phyloP scores from a whole-genome alignment of 2,113 vertebrate genomes.

The Balaeniceps rex region DNA sequence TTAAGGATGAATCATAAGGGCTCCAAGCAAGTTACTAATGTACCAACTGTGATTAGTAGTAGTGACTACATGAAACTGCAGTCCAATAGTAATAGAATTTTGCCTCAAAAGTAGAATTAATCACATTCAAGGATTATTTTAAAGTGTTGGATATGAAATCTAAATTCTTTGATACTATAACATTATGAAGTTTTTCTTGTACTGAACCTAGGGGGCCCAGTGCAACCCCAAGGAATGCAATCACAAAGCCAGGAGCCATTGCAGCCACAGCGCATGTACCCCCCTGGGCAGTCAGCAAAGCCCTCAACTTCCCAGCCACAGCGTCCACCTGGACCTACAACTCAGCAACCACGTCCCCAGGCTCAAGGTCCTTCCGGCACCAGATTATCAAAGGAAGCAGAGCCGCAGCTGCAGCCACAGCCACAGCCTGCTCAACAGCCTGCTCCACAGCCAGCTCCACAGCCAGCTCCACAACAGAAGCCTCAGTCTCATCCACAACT shows the following conservation, averaged over 20 bases:
- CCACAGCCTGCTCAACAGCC: conserved; percentile 69
- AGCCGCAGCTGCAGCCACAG: conserved; percentile 78
- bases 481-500: conserved; percentile 92
- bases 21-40: not conserved
- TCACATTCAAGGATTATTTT: conserved; percentile 16
- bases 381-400: conserved; percentile 81
- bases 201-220: conserved; percentile 88
- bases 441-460: not conserved
- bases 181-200: conserved; percentile 82
- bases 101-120: not conserved
- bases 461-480: conserved; percentile 76
- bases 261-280: conserved; percentile 74
- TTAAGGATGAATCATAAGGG: not conserved
- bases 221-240: conserved; percentile 88
- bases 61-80: not conserved
- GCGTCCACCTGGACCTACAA: conserved; percentile 77
- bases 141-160: conserved; percentile 70
- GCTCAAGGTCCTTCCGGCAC: conserved; percentile 79
- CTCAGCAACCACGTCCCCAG: conserved; percentile 84
- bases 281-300: conserved; percentile 74
- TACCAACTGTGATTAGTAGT: not conserved
- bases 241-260: conserved; percentile 85
- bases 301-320: conserved; percentile 72
- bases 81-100: not conserved
- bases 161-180: conserved; percentile 70